Percentiles rank a stretch among this genome's conserved stretches.
Conservation (phyloP, 2,113 vertebrate species). For the Eptesicus fuscus region DNA sequence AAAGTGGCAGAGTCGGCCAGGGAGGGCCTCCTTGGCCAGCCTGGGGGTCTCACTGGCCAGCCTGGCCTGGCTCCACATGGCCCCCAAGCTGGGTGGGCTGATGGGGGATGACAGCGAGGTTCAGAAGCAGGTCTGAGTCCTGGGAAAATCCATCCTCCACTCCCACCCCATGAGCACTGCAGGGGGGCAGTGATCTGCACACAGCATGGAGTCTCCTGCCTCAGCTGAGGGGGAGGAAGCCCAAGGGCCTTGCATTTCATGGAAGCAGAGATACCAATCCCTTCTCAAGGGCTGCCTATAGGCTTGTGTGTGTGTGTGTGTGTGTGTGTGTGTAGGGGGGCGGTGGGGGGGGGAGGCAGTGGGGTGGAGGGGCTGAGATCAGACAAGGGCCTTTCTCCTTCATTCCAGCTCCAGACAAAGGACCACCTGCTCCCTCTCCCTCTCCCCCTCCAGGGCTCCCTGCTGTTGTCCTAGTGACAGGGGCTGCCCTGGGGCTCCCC, state of each 20-base stretch:
- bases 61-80: background rate
- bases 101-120: background rate
- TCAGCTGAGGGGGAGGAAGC: background rate
- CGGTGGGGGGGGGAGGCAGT: background rate
- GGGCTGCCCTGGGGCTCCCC: conserved; percentile 50
- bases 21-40: background rate
- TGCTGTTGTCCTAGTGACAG: conserved; percentile 64
- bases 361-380: conserved; percentile 4
- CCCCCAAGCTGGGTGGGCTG: background rate
- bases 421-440: conserved; percentile 67
- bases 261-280: background rate
- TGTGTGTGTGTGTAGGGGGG: no score
- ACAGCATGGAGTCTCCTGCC: background rate
- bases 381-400: conserved; percentile 29
- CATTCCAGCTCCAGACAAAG: conserved; percentile 66
- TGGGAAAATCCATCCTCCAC: background rate
- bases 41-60: background rate
- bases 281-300: conserved; percentile 8
- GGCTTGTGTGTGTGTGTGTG: background rate
- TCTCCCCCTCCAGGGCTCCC: conserved; percentile 35
- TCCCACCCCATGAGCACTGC: background rate
- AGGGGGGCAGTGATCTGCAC: background rate
- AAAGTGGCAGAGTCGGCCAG: background rate
- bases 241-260: background rate
- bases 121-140: background rate